Evolutionary conservation across 2,113 vertebrate species (phyloP).

Genomic region (Rhineura floridana): DNA sequence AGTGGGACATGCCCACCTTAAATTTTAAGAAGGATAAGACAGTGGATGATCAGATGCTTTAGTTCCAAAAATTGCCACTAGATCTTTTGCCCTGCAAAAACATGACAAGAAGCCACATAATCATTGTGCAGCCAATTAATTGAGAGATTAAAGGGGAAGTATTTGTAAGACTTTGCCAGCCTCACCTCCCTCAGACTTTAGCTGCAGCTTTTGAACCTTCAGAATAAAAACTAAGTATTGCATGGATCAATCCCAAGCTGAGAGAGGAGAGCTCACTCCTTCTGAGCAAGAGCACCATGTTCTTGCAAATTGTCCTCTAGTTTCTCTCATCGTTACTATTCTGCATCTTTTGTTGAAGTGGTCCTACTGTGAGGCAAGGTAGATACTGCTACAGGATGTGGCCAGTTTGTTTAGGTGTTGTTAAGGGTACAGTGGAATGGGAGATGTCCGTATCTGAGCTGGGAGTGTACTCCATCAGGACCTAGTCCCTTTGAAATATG

Average conservation of each 20-base stretch:
- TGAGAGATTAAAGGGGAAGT: conserved; percentile 9
- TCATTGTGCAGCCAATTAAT: background rate
- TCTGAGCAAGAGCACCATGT: background rate
- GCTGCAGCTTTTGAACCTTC: background rate
- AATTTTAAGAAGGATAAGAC: background rate
- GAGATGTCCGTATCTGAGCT: background rate
- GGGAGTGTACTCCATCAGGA: background rate
- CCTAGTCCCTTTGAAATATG: background rate
- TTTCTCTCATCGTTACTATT: background rate
- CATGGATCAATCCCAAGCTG: background rate
- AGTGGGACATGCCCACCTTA: background rate
- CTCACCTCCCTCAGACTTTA: background rate
- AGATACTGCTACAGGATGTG: background rate
- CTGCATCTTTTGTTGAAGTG: background rate
- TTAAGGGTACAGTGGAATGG: background rate
- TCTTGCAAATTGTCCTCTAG: background rate
- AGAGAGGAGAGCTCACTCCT: background rate
- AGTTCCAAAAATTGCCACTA: background rate
- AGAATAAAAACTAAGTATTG: conserved; percentile 24
- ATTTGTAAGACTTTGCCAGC: conserved; percentile 12
- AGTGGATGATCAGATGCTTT: background rate
- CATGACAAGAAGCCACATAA: background rate
- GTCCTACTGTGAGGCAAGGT: background rate
- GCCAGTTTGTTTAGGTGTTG: background rate
- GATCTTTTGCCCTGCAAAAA: background rate